Base-by-base conservation (phyloP, 2,888 invertebrate genomes). In the Clepsis dumicolana region DNA sequence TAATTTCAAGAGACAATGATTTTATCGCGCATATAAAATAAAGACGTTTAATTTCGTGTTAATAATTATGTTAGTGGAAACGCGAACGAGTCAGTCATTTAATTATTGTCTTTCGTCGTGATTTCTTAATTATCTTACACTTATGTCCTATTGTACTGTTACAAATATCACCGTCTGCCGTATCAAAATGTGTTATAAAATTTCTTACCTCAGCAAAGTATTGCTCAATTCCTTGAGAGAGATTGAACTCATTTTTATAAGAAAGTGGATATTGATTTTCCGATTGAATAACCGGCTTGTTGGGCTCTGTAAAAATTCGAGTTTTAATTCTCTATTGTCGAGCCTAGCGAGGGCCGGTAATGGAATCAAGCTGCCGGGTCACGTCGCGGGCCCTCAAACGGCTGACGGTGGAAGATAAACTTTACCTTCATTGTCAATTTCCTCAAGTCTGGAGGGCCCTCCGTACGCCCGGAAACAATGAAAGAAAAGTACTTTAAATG, bases 361-460 rank as follows among this genome's bases (percentile, higher is more conserved):
- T 88, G 83, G 86, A 86, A 90, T 90, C 86, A 89, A 76, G 86
- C 75, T 87, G 86, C 85, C 89, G 83, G 85, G 87, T 91, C 91
- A 91, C 91, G 91, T 90, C 84, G 79, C 80, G 77, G 82, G 78
- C 86, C 88, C 87, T 87, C 88, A 86, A 88, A 88, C 85, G 89
- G 89, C 90, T 90, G 91, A 88, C 89, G 83, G 83, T 81, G 81
- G 82, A 90, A 90, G 90, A 91, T 91, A 91, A 91, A 91, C 88
- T 89, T 90, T 88, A 90, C 90, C 90, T 90, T 90, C 91, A 91
- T 91, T 91, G 90, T 88, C 91, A 91, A 91, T 91, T 91, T 91
- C 88, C 91, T 87, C 77, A 79, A 87, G 87, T 83, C 85, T 86
- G 81, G 85, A 88, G 89, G 83, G 85, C 81, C 84, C 86, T 87